A percentile compares a stretch with the other conserved stretches of the same genome.
Conservation (phyloP, 2,888 invertebrate species). For the Cheilosia pagana region DNA sequence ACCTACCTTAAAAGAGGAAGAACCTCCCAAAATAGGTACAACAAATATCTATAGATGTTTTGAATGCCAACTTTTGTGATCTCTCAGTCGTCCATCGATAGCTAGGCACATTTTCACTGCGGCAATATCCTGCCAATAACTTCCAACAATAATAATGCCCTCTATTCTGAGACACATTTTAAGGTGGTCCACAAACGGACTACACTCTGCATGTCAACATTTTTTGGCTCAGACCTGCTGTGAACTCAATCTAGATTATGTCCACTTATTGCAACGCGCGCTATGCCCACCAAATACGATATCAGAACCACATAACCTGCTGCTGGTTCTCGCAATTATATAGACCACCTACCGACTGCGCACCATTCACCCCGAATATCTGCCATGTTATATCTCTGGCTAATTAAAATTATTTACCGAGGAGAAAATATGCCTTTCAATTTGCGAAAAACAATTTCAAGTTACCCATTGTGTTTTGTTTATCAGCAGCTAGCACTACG, state of each 20-base stretch:
- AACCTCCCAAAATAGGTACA: no score
- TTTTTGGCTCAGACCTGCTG: slow-evolving; percentile 1
- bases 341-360: slow-evolving; percentile 61
- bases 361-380: slow-evolving; percentile 48
- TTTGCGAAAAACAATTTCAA: slow-evolving; percentile 14
- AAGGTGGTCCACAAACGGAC: no score
- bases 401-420: slow-evolving; percentile 72
- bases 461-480: slow-evolving; percentile 40
- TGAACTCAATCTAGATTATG: slow-evolving; percentile 13
- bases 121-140: no score
- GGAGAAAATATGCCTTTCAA: slow-evolving; percentile 63
- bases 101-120: no score
- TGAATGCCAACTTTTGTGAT: no score
- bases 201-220: background rate
- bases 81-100: no score
- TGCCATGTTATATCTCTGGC: slow-evolving; percentile 44
- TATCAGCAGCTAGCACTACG: background rate
- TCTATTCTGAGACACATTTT: no score
- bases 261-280: background rate
- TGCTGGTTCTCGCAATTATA: slow-evolving; percentile 53
- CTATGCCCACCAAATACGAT: background rate
- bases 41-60: no score
- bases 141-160: no score
- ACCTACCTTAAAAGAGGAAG: no score
- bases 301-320: slow-evolving; percentile 8